Evolutionary conservation across 1,140 invertebrate genomes (phyloP).

Genomic region (Magallana gigas): DNA sequence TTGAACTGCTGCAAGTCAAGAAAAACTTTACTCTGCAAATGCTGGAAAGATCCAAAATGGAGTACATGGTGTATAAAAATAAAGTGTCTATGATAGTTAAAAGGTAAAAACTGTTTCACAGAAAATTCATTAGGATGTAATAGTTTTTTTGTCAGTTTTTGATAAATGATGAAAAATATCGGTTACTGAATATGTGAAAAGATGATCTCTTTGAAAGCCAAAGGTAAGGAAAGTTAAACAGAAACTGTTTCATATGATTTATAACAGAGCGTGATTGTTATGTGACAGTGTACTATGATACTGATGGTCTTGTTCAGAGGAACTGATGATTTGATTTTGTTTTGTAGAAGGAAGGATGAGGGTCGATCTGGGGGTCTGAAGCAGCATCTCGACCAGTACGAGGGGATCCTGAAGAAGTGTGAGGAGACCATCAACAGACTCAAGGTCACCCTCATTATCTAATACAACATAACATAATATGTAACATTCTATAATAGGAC

Average conservation of each 20-base stretch:
- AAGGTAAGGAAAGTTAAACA: no score
- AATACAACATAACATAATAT: no score
- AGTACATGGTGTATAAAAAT: conserved; percentile 57
- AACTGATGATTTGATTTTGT: not conserved
- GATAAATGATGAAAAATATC: no score
- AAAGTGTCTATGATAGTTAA: conserved; percentile 51
- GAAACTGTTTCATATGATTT: no score
- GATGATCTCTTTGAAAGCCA: no score
- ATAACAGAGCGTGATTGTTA: no score
- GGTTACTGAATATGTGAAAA: no score
- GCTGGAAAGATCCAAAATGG: conserved; percentile 59
- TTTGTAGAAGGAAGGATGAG: conserved; percentile 56
- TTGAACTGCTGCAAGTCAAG: conserved; percentile 56
- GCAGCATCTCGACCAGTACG: conserved; percentile 51
- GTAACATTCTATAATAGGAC: no score
- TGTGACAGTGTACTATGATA: no score
- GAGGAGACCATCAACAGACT: conserved; percentile 55
- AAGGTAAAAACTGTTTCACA: conserved; percentile 49
- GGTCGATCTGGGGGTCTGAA: conserved; percentile 44
- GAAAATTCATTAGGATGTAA: not conserved
- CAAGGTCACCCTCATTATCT: conserved; percentile 42
- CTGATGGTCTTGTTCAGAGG: no score
- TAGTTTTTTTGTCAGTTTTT: no score
- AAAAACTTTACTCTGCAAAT: conserved; percentile 46
- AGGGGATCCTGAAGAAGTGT: conserved; percentile 50